A percentile compares a stretch with the other conserved stretches of the same genome.
Conservation (phyloP, 2,113 vertebrate species). For the Puma concolor region DNA sequence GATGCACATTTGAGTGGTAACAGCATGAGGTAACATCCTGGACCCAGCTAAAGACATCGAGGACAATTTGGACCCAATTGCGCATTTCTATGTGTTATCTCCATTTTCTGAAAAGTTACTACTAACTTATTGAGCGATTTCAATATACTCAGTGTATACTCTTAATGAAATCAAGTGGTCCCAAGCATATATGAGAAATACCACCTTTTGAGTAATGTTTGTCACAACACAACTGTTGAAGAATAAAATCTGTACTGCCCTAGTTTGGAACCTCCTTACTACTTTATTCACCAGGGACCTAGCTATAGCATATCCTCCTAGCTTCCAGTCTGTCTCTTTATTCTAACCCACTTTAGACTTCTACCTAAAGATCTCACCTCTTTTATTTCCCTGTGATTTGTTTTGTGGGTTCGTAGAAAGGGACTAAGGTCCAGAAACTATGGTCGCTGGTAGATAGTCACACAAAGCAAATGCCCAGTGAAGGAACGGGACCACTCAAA, state of each 20-base stretch:
- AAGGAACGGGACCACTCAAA: background rate
- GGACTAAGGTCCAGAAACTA: background rate
- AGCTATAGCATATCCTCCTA: background rate
- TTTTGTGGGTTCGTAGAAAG: background rate
- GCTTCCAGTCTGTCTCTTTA: background rate
- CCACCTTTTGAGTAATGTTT: background rate
- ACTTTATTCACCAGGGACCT: background rate
- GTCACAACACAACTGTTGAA: background rate
- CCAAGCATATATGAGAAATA: background rate
- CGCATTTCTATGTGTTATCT: background rate
- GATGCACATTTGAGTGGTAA: background rate
- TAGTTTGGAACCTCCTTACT: background rate
- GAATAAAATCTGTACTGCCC: background rate
- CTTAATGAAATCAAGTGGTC: background rate
- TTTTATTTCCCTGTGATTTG: background rate
- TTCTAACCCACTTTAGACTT: background rate
- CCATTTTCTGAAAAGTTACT: background rate
- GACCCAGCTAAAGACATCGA: background rate
- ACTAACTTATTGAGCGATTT: background rate
- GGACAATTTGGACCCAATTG: background rate
- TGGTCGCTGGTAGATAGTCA: background rate
- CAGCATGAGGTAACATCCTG: background rate
- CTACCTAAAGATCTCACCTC: background rate
- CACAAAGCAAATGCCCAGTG: background rate
- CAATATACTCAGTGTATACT: background rate